Percentiles rank a stretch among this genome's conserved stretches.
Evolutionary conservation across 1,140 invertebrate genomes (phyloP).

Genomic region (Pemphigus obesinymphae): DNA sequence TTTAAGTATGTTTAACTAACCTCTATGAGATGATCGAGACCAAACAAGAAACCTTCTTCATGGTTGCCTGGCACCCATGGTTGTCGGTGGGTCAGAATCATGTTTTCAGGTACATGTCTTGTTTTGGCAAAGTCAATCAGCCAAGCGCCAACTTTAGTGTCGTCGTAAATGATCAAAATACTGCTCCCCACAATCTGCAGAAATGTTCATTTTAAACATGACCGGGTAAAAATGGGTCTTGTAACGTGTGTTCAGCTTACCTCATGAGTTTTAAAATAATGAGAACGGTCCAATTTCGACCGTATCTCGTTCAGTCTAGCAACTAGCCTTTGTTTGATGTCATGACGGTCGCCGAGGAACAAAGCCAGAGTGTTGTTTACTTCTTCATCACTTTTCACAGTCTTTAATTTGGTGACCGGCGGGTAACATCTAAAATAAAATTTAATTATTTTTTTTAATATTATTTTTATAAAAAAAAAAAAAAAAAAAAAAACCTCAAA

Average conservation of each 20-base stretch:
- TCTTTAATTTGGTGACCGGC: constrained; percentile 71
- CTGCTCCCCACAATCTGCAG: constrained; percentile 80
- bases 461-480: not conserved
- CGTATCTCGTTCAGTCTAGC: constrained; percentile 72
- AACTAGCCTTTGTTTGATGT: constrained; percentile 65
- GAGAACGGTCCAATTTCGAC: constrained; percentile 71
- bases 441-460: constrained; percentile 29
- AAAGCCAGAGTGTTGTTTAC: constrained; percentile 72
- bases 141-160: constrained; percentile 81
- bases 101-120: constrained; percentile 64
- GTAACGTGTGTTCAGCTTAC: constrained; percentile 53
- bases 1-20: constrained; percentile 47
- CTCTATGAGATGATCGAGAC: constrained; percentile 78
- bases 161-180: constrained; percentile 89
- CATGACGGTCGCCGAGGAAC: constrained; percentile 67
- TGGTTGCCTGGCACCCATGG: constrained; percentile 85
- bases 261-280: constrained; percentile 86
- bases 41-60: constrained; percentile 88
- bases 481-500: not conserved
- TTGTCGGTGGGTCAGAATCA: constrained; percentile 67
- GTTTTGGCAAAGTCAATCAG: constrained; percentile 96
- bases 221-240: not conserved
- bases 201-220: not conserved
- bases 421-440: constrained; percentile 63
- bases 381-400: constrained; percentile 69